Evolutionary conservation across 2,888 invertebrate species (phyloP).

Genomic region (Parascotia fuliginaria): DNA sequence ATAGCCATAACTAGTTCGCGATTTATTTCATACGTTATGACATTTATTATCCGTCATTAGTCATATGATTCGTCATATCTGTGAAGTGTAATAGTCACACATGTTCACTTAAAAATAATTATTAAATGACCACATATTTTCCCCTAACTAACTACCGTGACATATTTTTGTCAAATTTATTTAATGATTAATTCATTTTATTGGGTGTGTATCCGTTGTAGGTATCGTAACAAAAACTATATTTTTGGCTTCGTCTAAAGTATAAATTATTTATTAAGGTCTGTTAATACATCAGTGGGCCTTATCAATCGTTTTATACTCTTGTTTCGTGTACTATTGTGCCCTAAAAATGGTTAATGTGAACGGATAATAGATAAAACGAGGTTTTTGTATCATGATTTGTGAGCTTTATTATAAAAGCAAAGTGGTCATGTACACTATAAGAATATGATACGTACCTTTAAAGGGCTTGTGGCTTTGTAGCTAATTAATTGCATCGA

Average conservation of each 20-base stretch:
- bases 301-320: constrained; percentile 51
- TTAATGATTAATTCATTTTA: constrained; percentile 54
- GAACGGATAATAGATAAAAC: constrained; percentile 54
- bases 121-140: constrained; percentile 38
- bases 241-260: constrained; percentile 41
- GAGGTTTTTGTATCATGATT: constrained; percentile 48
- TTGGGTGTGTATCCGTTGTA: constrained; percentile 39
- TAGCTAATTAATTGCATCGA: constrained; percentile 23
- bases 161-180: constrained; percentile 52
- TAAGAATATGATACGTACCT: constrained; percentile 35
- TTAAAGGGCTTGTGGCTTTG: constrained; percentile 21
- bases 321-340: constrained; percentile 61
- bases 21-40: too few relatives aligned
- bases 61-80: constrained; percentile 1
- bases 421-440: constrained; percentile 42
- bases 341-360: constrained; percentile 69
- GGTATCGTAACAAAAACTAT: constrained; percentile 49
- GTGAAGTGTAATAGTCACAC: constrained; percentile 42
- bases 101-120: constrained; percentile 37
- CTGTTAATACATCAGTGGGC: constrained; percentile 37
- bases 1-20: too few relatives aligned
- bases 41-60: too few relatives aligned
- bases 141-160: constrained; percentile 32
- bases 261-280: constrained; percentile 68
- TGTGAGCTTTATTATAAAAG: constrained; percentile 53